Conservation (phyloP, 2,797 vertebrate species). For the Phoebastria nigripes region DNA sequence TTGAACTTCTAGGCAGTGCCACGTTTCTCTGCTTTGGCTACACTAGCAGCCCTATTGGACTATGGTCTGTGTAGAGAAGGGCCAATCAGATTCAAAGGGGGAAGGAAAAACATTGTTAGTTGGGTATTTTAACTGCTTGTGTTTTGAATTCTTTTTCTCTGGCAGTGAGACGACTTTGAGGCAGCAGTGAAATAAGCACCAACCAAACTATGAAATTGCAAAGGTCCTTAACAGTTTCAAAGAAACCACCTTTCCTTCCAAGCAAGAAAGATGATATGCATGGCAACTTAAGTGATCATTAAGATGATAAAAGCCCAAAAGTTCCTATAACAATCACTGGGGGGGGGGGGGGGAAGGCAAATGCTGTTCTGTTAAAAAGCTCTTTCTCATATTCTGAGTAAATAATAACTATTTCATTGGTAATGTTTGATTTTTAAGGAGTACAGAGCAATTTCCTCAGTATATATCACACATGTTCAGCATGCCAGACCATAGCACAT, state of each 20-base stretch:
- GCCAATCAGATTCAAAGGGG: not conserved
- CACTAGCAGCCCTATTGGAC: not conserved
- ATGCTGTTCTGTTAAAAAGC: not conserved
- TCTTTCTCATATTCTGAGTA: not conserved
- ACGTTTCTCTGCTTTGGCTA: not conserved
- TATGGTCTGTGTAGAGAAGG: not conserved
- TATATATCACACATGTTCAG: not conserved
- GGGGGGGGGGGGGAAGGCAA: not conserved
- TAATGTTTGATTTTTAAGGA: not conserved
- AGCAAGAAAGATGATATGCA: not conserved
- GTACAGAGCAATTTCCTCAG: not conserved
- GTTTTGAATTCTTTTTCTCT: not conserved
- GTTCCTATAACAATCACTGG: not conserved
- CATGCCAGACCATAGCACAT: not conserved
- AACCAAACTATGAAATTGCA: not conserved
- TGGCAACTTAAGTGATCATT: not conserved
- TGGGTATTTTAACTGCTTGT: not conserved
- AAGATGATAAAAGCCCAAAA: not conserved
- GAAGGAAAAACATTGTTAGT: not conserved
- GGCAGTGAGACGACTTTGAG: not conserved
- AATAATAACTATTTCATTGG: not conserved
- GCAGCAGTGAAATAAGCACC: not conserved
- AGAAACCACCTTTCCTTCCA: not conserved
- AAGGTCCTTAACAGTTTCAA: not conserved
- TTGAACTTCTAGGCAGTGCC: too few species aligned